A percentile compares a stretch with the other conserved stretches of the same genome.
Evolutionary conservation across 2,797 vertebrate genomes (phyloP).

Genomic region (Okamejei kenojei): DNA sequence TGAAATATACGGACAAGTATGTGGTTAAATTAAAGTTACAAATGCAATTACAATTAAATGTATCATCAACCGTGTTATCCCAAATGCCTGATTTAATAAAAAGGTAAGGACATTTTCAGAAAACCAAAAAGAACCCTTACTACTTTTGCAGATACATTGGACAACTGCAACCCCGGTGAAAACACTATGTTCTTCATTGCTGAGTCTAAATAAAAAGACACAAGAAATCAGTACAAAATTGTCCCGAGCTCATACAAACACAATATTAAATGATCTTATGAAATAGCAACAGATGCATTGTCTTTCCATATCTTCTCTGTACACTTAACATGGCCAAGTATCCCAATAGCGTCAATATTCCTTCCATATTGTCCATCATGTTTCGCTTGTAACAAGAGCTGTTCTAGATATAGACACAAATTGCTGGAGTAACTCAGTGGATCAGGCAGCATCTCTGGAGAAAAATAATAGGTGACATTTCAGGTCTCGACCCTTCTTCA

Average conservation of each 20-base stretch:
- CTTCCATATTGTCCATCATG: not conserved
- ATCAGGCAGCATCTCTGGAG: no score
- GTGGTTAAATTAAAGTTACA: not conserved
- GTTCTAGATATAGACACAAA: not conserved
- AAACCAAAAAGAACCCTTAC: conserved; percentile 50
- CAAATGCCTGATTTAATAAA: not conserved
- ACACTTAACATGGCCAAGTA: not conserved
- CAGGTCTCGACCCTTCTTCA: no score
- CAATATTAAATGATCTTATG: not conserved
- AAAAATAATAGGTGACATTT: no score
- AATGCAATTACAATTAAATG: not conserved
- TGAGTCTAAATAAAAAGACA: conserved; percentile 61
- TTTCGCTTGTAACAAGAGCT: not conserved
- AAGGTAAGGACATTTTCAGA: not conserved
- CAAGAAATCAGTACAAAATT: not conserved
- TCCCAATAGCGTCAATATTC: not conserved
- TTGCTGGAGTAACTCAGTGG: no score
- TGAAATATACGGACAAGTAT: not conserved
- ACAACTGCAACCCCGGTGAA: conserved; percentile 81
- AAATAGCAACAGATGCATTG: not conserved
- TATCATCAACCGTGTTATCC: not conserved
- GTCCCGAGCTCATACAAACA: not conserved
- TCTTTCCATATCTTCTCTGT: not conserved
- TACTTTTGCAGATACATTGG: conserved; percentile 61
- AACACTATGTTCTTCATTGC: conserved; percentile 84